Percentiles rank a stretch among this genome's conserved stretches.
phyloP scores from a whole-genome alignment of 1,140 invertebrate species.

The Brachionus plicatilis region DNA sequence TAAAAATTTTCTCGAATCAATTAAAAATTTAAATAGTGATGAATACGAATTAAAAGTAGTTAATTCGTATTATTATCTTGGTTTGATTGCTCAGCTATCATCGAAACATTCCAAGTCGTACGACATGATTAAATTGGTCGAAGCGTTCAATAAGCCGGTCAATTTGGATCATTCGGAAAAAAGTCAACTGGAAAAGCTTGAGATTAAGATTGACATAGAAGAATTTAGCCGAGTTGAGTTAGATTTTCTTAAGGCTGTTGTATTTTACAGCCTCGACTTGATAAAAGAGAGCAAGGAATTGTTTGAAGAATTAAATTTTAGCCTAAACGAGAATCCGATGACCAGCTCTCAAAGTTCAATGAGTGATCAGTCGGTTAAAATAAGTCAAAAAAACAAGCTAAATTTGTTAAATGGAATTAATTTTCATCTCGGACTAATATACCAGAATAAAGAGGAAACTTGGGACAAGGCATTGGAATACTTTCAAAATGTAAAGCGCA shows the following conservation, averaged over 20 bases:
- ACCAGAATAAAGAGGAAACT: neutral
- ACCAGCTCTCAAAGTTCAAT: neutral
- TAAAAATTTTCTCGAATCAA: neutral
- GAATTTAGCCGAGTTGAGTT: neutral
- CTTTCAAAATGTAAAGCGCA: neutral
- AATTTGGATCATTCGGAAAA: neutral
- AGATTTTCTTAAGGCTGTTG: neutral
- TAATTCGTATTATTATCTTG: slow-evolving; percentile 7
- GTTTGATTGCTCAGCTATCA: neutral
- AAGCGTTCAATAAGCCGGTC: neutral
- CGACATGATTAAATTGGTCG: neutral
- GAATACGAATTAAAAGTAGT: neutral
- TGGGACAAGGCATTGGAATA: neutral
- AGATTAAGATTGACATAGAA: neutral
- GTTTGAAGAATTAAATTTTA: neutral
- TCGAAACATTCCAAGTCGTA: neutral
- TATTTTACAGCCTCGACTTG: neutral
- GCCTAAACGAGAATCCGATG: neutral
- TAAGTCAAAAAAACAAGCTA: neutral
- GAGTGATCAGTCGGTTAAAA: neutral
- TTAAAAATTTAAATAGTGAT: neutral
- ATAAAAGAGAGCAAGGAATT: neutral
- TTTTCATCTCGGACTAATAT: neutral
- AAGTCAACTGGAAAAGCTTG: neutral
- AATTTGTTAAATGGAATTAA: slow-evolving; percentile 3